Evolutionary conservation across 2,888 invertebrate species (phyloP), one percentile per base, ranked within the genome.

Genomic region (Andrena haemorrhoa): DNA sequence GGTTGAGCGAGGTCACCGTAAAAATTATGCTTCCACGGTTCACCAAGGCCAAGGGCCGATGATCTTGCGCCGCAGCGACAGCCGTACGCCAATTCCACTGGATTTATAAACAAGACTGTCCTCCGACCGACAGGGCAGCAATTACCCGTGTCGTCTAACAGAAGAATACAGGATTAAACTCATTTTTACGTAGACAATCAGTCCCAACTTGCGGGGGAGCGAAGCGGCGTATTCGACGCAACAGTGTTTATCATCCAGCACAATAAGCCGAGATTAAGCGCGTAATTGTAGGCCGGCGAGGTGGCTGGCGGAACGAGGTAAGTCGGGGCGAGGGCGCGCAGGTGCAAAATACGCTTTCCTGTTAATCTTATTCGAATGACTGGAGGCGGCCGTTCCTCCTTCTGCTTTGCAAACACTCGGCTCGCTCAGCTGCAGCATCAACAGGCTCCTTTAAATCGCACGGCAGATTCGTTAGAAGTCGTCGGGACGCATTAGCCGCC

Each of bases 21-120:
- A 92, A 93, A 93, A 92, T 92, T 92, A 91, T 91, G 90, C 89
- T 86, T 90, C 75, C 75, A 79, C 68, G 85, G 76, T 80, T 61
- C 76, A 72, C 76, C 85, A 78, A 82, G 82, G 76, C 82, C 84
- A 70, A 64, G 51, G 71, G 61, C 66, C 79, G 60, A 73, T 56
- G 71, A 82, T 85, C 82, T 65, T 47, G 47, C 2, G 69, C 41
- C 68, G 47, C n/a, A 35, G n/a, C 20, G 23, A 31, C 33, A 10
- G 51, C 31, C 26, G n/a, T 64, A 20, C 58, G 2, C 23, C 41
- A 16, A 75, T 53, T 56, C 56, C 56, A 2, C 8, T 1, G 3
- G 16, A 26, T 58, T 74, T 75, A 41, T 61, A 56, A 63, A 74
- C 65, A 53, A 66, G 29, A 4, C 23, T 56, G 26, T 10, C 0